Base-by-base conservation (phyloP, 1,140 invertebrate species). In the Cotesia typhae region DNA sequence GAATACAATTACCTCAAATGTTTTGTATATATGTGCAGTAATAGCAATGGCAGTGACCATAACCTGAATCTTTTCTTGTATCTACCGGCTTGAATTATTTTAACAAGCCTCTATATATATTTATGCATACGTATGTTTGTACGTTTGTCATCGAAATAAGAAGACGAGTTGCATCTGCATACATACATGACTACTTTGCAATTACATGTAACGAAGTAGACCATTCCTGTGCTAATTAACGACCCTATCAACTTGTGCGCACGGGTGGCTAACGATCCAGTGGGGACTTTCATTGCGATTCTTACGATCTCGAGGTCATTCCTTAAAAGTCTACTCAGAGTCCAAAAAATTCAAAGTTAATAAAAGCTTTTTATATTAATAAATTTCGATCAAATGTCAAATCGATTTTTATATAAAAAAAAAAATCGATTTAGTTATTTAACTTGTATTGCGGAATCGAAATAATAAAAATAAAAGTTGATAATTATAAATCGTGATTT, bases 201-300 rank as follows among this genome's bases (percentile, higher is more conserved):
- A 78, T 79, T 80, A 77, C 70, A 75, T 75, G 72, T 77, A 78
- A 77, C 77, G 77, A 77, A 75, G 77, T 78, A 75, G 75, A 76
- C 73, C 69, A 72, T 76, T 76, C 76, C 74, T 70, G 69, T 66
- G 66, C 73, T 80, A 80, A 80, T 79, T 80, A 80, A 78, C 67
- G 75, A 72, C 65, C 74, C 60, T 74, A 75, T 72, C 60, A 70
- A 72, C 65, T 66, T 63, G 65, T 65, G 64, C 66, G 66, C 66
- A 68, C 51, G 69, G 59, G 69, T 70, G 69, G 69, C 69, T 70
- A 70, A 70, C 69, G 69, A 70, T 41, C 41, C 41, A 35, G 37
- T 28, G n/a, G 67, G 35, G 67, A 36, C 28, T 38, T 28, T 17
- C 37, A 9, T 12, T 61, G 7, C 10, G 17, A 10, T 36, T 61